These are phyloP conservation scores for Poeciliopsis presidionis DNA, from an alignment of 2,797 vertebrate species.

Conservation along the genomic window DNA sequence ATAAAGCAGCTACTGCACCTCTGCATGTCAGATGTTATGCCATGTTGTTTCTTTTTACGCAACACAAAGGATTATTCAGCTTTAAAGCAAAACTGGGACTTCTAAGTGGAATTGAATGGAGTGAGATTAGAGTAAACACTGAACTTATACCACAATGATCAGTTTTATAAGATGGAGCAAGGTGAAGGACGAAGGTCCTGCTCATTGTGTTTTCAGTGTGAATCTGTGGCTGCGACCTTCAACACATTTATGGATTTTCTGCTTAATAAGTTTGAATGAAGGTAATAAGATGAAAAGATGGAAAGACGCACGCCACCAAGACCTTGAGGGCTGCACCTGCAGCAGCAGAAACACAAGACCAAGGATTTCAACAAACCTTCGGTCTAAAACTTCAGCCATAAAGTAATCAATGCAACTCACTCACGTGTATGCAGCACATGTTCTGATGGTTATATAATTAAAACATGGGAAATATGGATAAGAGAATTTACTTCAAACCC, in stretches of 20 bases:
- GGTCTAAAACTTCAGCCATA: constrained; percentile 1
- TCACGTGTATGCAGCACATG: background rate
- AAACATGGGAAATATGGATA: background rate
- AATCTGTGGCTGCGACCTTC: background rate
- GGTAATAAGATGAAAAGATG: background rate
- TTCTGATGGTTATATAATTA: background rate
- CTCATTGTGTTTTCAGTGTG: background rate
- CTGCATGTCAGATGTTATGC: background rate
- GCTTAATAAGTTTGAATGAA: background rate
- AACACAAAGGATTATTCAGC: background rate
- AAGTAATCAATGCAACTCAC: background rate
- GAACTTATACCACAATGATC: background rate
- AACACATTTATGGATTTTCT: background rate
- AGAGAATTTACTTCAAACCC: background rate
- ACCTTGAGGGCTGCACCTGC: constrained; percentile 7
- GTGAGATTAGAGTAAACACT: background rate
- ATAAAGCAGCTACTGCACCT: background rate
- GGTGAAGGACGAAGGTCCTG: background rate
- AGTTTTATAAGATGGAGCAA: background rate
- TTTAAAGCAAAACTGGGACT: background rate
- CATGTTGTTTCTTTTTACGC: background rate
- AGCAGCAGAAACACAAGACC: constrained; percentile 2
- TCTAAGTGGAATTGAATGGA: background rate
- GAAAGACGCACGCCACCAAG: background rate
- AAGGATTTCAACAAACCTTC: constrained; percentile 15